phyloP scores from a whole-genome alignment of 2,888 invertebrate species.

The Rhingia campestris region DNA sequence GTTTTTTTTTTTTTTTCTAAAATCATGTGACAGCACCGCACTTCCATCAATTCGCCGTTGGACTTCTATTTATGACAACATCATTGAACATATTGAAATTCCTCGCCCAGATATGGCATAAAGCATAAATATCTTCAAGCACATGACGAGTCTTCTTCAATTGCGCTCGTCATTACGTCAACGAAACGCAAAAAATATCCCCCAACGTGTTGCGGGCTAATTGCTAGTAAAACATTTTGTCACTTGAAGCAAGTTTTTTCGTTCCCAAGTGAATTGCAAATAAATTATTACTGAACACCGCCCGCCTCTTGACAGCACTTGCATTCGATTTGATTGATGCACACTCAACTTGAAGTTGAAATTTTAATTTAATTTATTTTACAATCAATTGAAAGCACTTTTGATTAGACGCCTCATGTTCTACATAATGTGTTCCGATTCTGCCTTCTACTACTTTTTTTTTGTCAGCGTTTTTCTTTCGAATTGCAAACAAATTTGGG shows the following conservation, averaged over 20 bases:
- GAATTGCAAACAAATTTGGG: constrained; percentile 51
- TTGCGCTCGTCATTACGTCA: constrained; percentile 24
- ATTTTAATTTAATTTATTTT: constrained; percentile 43
- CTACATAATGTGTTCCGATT: neutral
- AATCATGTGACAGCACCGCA: neutral
- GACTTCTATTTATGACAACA: constrained; percentile 23
- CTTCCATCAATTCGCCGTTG: constrained; percentile 25
- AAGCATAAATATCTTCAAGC: constrained; percentile 1
- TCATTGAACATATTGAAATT: constrained; percentile 34
- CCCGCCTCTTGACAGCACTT: no score
- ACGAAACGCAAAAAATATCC: neutral
- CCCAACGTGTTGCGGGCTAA: constrained; percentile 15
- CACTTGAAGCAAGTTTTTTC: neutral
- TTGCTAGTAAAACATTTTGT: constrained; percentile 2
- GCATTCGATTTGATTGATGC: no score
- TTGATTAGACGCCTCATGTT: constrained; percentile 29
- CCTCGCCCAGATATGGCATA: constrained; percentile 18
- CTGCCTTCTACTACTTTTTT: neutral
- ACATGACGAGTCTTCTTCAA: constrained; percentile 25
- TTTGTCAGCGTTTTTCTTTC: neutral
- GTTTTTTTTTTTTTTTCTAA: no score
- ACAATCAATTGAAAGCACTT: constrained; percentile 47
- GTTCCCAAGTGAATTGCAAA: no score
- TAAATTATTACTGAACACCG: no score
- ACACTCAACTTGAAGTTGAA: constrained; percentile 19